These are phyloP conservation scores for Cranoglanis bouderius DNA, from an alignment of 2,113 vertebrate species.

Conservation along the genomic window DNA sequence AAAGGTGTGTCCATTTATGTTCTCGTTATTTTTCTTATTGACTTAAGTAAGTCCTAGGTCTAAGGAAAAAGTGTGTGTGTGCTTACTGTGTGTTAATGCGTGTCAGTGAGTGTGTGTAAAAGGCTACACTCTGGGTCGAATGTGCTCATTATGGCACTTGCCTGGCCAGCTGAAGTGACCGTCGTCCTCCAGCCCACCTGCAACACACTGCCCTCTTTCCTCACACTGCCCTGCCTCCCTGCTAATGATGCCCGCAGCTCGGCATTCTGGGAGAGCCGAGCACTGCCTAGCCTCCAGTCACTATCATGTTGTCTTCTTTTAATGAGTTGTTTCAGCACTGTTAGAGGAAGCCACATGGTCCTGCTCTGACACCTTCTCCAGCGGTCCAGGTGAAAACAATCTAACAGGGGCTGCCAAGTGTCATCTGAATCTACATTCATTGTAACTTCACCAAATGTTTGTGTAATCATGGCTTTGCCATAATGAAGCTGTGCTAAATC, in stretches of 20 bases:
- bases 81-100: neutral
- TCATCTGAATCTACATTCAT: constrained; percentile 47
- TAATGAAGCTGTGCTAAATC: constrained; percentile 38
- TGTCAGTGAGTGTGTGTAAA: constrained; percentile 32
- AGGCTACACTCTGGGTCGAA: constrained; percentile 37
- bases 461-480: constrained; percentile 24
- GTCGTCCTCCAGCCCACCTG: constrained; percentile 39
- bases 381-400: constrained; percentile 49
- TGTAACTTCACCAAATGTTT: constrained; percentile 42
- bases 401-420: constrained; percentile 51
- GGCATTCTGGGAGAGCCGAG: constrained; percentile 44
- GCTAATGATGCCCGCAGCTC: constrained; percentile 49
- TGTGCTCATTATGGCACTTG: constrained; percentile 52
- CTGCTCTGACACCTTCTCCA: constrained; percentile 49
- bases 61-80: neutral
- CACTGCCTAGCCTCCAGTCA: constrained; percentile 38
- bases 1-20: neutral
- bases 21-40: neutral
- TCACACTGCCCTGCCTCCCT: constrained; percentile 52
- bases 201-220: constrained; percentile 51
- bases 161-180: constrained; percentile 42
- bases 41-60: neutral
- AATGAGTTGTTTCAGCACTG: constrained; percentile 55
- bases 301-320: constrained; percentile 54
- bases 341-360: constrained; percentile 46